These are phyloP conservation scores for Oncorhynchus masou DNA, from an alignment of 2,113 vertebrate species.

Conservation along the genomic window DNA sequence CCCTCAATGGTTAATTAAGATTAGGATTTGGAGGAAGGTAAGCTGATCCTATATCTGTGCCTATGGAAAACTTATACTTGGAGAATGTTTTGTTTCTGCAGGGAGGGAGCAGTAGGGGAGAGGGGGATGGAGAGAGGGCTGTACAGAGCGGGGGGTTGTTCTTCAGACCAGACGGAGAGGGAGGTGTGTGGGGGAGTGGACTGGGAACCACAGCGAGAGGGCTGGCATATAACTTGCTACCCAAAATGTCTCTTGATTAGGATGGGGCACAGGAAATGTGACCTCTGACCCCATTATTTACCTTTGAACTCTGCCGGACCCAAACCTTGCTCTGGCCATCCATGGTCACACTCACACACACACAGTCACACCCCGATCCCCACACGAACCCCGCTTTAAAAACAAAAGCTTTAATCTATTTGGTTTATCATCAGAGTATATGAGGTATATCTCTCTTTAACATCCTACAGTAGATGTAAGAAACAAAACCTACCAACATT, in stretches of 20 bases:
- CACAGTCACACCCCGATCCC: constrained; percentile 24
- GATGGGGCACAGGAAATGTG: background rate
- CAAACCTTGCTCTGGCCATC: constrained; percentile 9
- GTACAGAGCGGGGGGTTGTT: constrained; percentile 51
- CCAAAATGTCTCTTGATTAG: background rate
- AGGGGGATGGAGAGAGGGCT: constrained; percentile 53
- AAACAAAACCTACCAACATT: constrained; percentile 46
- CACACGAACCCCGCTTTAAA: constrained; percentile 59
- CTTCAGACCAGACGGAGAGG: constrained; percentile 51
- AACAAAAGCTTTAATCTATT: constrained; percentile 76
- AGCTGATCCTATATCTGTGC: constrained; percentile 33
- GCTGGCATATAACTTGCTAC: constrained; percentile 30
- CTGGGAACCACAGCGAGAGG: constrained; percentile 15
- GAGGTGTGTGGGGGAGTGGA: constrained; percentile 36
- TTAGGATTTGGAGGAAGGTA: background rate
- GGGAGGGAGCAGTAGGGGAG: constrained; percentile 43
- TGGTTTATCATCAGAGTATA: constrained; percentile 89
- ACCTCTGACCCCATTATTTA: background rate
- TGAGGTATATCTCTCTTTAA: constrained; percentile 91
- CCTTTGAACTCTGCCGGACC: constrained; percentile 3
- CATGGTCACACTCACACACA: constrained; percentile 28
- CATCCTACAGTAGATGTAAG: constrained; percentile 66
- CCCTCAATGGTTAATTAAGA: background rate
- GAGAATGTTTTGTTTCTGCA: constrained; percentile 35
- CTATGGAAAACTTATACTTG: constrained; percentile 40